phyloP scores from a whole-genome alignment of 2,888 invertebrate genomes.

The Netelia fuscicornis region DNA sequence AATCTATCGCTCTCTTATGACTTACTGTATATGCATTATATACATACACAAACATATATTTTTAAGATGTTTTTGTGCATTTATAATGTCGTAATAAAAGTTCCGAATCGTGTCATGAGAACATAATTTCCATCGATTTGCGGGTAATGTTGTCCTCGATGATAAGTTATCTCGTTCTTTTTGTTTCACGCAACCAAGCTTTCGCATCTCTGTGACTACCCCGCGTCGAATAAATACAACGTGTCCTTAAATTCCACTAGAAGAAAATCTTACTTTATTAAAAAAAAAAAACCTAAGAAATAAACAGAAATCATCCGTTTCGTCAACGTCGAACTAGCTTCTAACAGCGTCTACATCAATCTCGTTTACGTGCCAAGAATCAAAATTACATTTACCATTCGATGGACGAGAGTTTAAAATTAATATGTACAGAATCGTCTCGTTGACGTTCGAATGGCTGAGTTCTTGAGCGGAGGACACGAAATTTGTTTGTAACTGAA shows the following conservation, averaged over 20 bases:
- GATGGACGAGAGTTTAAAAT: not conserved
- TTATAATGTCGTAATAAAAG: constrained; percentile 80
- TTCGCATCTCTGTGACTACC: too few relatives aligned
- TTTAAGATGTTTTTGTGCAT: constrained; percentile 81
- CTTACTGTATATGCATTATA: constrained; percentile 75
- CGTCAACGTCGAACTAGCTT: too few relatives aligned
- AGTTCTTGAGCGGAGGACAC: too few relatives aligned
- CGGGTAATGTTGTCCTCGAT: not conserved
- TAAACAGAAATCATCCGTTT: too few relatives aligned
- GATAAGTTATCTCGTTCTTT: not conserved
- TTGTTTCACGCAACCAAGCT: not conserved
- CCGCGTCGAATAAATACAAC: too few relatives aligned
- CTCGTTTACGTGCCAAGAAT: too few relatives aligned
- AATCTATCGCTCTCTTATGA: constrained; percentile 75
- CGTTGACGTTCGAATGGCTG: too few relatives aligned
- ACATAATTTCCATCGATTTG: constrained; percentile 17
- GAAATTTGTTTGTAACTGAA: not conserved
- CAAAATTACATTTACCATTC: not conserved
- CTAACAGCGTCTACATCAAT: too few relatives aligned
- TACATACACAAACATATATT: constrained; percentile 76
- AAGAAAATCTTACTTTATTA: too few relatives aligned
- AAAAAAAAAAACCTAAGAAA: too few relatives aligned
- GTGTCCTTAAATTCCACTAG: too few relatives aligned
- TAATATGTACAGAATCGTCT: not conserved
- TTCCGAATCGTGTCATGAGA: constrained; percentile 78